phyloP scores from a whole-genome alignment of 1,140 invertebrate species.

The Thalassaphorura encarpata region DNA sequence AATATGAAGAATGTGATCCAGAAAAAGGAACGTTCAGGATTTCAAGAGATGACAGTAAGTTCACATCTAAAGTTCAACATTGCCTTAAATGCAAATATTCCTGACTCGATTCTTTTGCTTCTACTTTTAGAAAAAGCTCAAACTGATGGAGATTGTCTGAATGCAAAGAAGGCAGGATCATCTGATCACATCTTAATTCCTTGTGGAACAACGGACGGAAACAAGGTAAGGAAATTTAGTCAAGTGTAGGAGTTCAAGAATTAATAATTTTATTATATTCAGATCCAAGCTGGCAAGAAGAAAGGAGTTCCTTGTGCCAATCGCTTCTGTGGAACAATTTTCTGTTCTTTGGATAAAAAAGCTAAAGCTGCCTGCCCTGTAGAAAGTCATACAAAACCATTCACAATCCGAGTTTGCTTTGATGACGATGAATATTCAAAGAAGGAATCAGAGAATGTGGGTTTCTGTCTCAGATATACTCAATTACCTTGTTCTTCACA shows the following conservation, averaged over 20 bases:
- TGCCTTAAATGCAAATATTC: too few relatives aligned
- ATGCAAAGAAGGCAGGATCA: slow-evolving; percentile 32
- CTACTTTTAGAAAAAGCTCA: slow-evolving; percentile 33
- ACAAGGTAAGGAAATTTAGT: slow-evolving; percentile 26
- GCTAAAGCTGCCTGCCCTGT: slow-evolving; percentile 32
- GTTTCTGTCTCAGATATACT: slow-evolving; percentile 33
- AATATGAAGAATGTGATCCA: slow-evolving; percentile 35
- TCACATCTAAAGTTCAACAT: too few relatives aligned
- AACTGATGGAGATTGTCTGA: slow-evolving; percentile 32
- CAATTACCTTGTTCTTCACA: slow-evolving; percentile 33
- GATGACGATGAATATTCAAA: slow-evolving; percentile 33
- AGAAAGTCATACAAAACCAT: slow-evolving; percentile 33
- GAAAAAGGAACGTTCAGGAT: slow-evolving; percentile 33
- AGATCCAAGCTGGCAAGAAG: slow-evolving; percentile 34
- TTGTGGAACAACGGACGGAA: slow-evolving; percentile 33
- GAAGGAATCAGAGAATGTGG: slow-evolving; percentile 33
- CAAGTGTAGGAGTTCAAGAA: neutral
- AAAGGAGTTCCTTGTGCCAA: slow-evolving; percentile 33
- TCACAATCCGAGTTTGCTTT: slow-evolving; percentile 32
- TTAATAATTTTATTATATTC: neutral
- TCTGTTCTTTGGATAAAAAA: slow-evolving; percentile 33
- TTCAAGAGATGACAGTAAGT: slow-evolving; percentile 33
- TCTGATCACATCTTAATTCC: slow-evolving; percentile 33
- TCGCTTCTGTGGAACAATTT: slow-evolving; percentile 33
- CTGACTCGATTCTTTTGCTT: too few relatives aligned